These are phyloP conservation scores for Nephila pilipes DNA, from an alignment of 1,140 invertebrate species.

Conservation along the genomic window DNA sequence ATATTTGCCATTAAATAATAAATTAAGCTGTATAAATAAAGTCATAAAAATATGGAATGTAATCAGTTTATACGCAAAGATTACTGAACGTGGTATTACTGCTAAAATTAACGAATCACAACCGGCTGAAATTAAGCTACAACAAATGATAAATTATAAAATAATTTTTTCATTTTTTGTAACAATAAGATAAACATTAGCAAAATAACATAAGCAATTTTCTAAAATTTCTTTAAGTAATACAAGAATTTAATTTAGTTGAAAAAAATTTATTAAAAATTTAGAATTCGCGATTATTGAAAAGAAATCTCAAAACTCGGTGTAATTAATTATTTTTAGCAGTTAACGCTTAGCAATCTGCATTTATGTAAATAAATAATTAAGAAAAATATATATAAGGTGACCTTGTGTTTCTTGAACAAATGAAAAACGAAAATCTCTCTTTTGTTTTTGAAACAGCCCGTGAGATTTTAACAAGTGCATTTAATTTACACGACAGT, in stretches of 20 bases:
- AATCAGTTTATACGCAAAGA: background rate
- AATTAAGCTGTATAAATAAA: conserved; percentile 44
- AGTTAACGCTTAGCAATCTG: conserved; percentile 40
- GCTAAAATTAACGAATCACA: conserved; percentile 39
- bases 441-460: conserved; percentile 61
- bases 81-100: background rate
- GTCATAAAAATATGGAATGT: conserved; percentile 37
- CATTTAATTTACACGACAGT: conserved; percentile 69
- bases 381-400: conserved; percentile 28
- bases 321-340: conserved; percentile 33
- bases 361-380: background rate
- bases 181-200: background rate
- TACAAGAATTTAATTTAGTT: background rate
- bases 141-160: background rate
- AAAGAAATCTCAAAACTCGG: background rate
- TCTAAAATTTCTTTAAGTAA: too few species aligned
- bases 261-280: background rate
- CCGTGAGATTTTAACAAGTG: conserved; percentile 74
- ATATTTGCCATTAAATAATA: conserved; percentile 36
- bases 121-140: background rate
- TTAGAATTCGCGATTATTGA: background rate
- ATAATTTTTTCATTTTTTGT: background rate
- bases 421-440: conserved; percentile 39
- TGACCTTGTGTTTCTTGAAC: conserved; percentile 42
- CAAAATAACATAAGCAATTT: background rate